Percentiles rank a stretch among this genome's conserved stretches.
Conservation (phyloP, 2,113 vertebrate species). For the Apteryx owenii region DNA sequence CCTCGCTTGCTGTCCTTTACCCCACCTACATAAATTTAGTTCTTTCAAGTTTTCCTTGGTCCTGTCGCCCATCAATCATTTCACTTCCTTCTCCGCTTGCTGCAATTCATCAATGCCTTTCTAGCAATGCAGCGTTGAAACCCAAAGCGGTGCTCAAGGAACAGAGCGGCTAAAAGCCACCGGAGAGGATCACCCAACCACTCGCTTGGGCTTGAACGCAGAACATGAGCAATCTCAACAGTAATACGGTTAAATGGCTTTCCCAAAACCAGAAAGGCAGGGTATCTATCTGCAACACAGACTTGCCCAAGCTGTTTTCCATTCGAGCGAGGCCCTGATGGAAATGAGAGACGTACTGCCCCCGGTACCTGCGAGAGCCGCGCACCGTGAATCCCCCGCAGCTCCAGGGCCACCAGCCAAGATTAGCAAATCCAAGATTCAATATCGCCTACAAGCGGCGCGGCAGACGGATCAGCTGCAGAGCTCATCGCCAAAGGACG, state of each 20-base stretch:
- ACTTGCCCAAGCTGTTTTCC: not conserved
- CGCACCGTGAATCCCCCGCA: not conserved
- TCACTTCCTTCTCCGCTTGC: not conserved
- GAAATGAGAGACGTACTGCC: not conserved
- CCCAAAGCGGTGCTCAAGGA: not conserved
- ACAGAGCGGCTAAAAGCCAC: not conserved
- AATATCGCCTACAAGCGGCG: too few species aligned
- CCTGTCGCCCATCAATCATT: conserved; percentile 24
- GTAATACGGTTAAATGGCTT: not conserved
- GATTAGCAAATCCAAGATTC: not conserved
- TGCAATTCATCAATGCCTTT: conserved; percentile 30
- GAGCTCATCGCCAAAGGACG: not conserved
- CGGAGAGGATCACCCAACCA: not conserved
- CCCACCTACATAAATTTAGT: not conserved
- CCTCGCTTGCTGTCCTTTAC: not conserved
- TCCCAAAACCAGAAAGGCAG: not conserved
- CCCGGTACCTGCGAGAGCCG: accelerated
- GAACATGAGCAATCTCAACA: not conserved
- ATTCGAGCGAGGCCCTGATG: not conserved
- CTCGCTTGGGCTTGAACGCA: not conserved
- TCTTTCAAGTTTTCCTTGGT: not conserved
- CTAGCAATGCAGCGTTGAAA: not conserved
- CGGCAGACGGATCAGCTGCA: not conserved
- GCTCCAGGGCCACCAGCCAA: not conserved
- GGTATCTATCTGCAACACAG: not conserved